Base-by-base conservation (phyloP, 1,140 invertebrate species). In the Contarinia nasturtii region DNA sequence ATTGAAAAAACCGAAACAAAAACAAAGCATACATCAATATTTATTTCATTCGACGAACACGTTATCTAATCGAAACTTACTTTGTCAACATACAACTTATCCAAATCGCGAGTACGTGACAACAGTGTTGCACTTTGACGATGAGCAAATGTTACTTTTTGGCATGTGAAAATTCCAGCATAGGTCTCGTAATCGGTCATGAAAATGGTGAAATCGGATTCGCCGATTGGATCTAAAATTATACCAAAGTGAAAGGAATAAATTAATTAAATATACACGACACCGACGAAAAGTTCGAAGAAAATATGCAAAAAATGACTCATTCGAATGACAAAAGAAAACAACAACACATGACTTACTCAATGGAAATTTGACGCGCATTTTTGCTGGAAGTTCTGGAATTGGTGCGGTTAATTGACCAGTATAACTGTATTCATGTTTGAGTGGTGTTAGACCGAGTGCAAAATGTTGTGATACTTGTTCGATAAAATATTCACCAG, bases 81-180 rank as follows among this genome's bases (percentile, higher is more conserved):
- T 66, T 80, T 78, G 38, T 82, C 77, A 3, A 84, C 49, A 42
- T 69, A 73, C 4, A 69, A 61, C 57, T 74, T 79, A 48, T 84
- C 79, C 10, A 87, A 60, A 33, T 74, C 74, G 37, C 75, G 75
- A 8, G 60, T 68, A 45, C 83, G 68, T 0, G 83, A 85, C 2
- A 87, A 66, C 48, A 89, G 84, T 0, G 83, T 82, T 0, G 80
- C 82, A 2, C 80, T 83, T 45, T 78, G 73, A 12, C 82, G 70
- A 60, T 87, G 77, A 1, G 75, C 76, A 49, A 86, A 77, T 1
- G 68, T 64, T 2, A 47, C 10, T 57, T 77, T 81, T 61, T 88
- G 85, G 51, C 85, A 88, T 0, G 80, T 81, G 60, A 81, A 87
- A 15, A 87, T 71, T 1, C 72, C 81, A 3, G 81, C 83, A 55